Evolutionary conservation across 2,113 vertebrate genomes (phyloP), one percentile per base, ranked within the genome.

Genomic region (Sula dactylatra): DNA sequence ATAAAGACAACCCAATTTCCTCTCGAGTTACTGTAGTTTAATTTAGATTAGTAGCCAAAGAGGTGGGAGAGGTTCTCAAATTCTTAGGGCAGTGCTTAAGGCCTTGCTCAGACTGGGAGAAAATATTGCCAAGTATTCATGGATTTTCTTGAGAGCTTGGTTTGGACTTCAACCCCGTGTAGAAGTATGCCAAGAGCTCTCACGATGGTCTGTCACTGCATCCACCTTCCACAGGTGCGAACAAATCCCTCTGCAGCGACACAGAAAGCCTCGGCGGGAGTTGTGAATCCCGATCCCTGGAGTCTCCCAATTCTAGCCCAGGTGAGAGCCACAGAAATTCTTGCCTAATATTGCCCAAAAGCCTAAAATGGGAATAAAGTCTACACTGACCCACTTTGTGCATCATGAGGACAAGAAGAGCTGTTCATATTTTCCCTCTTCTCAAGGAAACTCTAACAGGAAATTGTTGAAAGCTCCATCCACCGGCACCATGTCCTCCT

Each of bases 221-320:
- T 38, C 78, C 58, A 5, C 29, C 20, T 76, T 31, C 56, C 9
- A 3, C 69, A 93, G 97, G 79, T 36, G 22, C 8, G 2, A 93
- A 16, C 84, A 98, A 86, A 80, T 77, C 92, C 16, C 98, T 97
- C 11, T 80, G 94, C 94, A 98, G 98, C 34, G 99, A 99, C 94
- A 94, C 94, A 16, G 99, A 99, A 62, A 99, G 98, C 64, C 86
- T 99, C 2, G 98, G 99, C 4, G 99, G 98, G 18, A 98, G 98
- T 78, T 94, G 97, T 1, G 99, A 99, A 64, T 98, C 96, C 44
- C 97, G 94, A 4, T 97, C 97, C 47, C 32, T 97, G 78, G 98
- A 98, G n/a, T 98, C 99, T 38, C 98, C 98, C 4, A 90, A 96
- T 54, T 98, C 99, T 31, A 99, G 99, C 72, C 99, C 99, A 96